Evolutionary conservation across 2,888 invertebrate genomes (phyloP).

Genomic region (Dorcus parallelipipedus): DNA sequence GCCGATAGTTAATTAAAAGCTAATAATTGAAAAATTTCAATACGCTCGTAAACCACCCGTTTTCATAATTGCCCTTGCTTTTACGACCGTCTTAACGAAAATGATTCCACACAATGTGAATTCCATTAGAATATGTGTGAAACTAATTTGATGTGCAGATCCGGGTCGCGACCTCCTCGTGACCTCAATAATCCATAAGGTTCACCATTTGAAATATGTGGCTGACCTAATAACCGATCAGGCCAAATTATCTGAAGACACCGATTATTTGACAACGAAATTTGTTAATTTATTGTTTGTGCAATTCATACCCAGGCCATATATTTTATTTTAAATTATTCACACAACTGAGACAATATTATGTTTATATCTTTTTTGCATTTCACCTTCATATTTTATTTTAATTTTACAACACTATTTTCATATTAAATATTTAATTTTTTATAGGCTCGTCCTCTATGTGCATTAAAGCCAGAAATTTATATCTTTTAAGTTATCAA

Average conservation of each 20-base stretch:
- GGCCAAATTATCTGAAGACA: background rate
- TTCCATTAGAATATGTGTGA: slow-evolving; percentile 22
- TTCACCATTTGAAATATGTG: slow-evolving; percentile 33
- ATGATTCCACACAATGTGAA: slow-evolving; percentile 13
- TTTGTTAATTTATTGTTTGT: slow-evolving; percentile 2
- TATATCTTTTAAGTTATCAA: too few species aligned
- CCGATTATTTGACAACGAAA: background rate
- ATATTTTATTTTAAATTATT: background rate
- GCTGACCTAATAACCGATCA: slow-evolving; percentile 32
- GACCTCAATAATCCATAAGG: slow-evolving; percentile 41
- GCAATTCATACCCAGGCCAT: background rate
- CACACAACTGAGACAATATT: too few species aligned
- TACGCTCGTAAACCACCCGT: too few species aligned
- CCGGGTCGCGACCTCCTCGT: slow-evolving; percentile 34
- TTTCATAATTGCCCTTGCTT: background rate
- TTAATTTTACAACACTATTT: too few species aligned
- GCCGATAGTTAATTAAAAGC: background rate
- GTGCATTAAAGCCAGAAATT: too few species aligned
- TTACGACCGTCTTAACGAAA: slow-evolving; percentile 1
- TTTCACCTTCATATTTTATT: too few species aligned
- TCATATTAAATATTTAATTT: too few species aligned
- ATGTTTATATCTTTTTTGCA: too few species aligned
- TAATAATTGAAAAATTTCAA: background rate
- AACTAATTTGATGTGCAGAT: slow-evolving; percentile 28
- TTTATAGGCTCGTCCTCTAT: too few species aligned